Percentiles rank a stretch among this genome's conserved stretches.
These are phyloP conservation scores for Zosterops lateralis DNA, from an alignment of 2,113 vertebrate species.

Conservation along the genomic window DNA sequence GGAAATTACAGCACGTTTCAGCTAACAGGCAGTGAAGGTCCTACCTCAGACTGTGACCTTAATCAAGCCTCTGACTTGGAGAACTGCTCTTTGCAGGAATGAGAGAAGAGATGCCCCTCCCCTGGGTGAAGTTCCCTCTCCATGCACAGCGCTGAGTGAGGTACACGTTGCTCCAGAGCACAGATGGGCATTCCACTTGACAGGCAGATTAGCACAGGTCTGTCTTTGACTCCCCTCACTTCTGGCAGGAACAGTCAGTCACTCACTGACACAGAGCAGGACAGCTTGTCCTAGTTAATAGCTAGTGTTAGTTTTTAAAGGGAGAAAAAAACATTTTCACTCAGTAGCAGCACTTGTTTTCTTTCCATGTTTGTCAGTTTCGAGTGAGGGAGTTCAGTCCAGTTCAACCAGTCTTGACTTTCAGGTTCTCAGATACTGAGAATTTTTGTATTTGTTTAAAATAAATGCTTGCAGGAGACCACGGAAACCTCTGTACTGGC, in stretches of 20 bases:
- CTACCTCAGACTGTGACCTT: neutral
- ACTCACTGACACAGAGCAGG: neutral
- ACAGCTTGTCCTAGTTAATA: neutral
- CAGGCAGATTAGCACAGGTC: neutral
- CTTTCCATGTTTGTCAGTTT: neutral
- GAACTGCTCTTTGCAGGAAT: neutral
- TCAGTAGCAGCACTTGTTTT: neutral
- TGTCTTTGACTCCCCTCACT: neutral
- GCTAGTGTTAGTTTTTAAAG: neutral
- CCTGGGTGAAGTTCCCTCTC: neutral
- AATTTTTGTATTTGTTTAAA: neutral
- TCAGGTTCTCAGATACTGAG: neutral
- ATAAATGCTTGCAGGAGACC: neutral
- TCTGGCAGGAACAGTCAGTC: neutral
- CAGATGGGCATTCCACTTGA: neutral
- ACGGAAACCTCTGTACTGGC: neutral
- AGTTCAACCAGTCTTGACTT: neutral
- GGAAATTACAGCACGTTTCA: neutral
- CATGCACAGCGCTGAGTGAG: neutral
- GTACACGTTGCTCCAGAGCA: accelerated
- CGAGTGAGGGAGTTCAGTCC: neutral
- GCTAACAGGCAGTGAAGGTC: neutral
- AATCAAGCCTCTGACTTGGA: neutral
- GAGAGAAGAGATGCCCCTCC: neutral
- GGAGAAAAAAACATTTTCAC: neutral